Conservation (phyloP, 2,888 invertebrate genomes). For the Oscheius onirici region DNA sequence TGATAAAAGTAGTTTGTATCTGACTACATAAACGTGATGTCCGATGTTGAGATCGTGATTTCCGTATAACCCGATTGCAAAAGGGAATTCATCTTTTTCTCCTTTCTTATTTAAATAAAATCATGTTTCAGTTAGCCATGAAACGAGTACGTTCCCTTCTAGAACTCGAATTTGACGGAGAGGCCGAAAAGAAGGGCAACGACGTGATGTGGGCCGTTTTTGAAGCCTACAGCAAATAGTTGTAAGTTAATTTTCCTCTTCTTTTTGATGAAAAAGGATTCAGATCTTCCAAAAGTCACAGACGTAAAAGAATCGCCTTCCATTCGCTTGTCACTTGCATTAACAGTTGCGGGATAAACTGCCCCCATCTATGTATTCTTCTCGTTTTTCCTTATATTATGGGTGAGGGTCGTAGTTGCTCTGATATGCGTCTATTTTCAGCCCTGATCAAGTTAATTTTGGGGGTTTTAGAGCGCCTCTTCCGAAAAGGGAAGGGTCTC, state of each 20-base stretch:
- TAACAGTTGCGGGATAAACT: conserved; percentile 8
- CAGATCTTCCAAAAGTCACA: background rate
- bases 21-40: background rate
- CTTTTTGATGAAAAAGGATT: background rate
- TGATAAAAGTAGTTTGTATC: background rate
- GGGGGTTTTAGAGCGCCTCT: background rate
- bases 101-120: background rate
- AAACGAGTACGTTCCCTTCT: conserved; percentile 92
- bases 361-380: background rate
- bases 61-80: too few species aligned
- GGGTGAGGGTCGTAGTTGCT: conserved; percentile 22
- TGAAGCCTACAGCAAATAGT: conserved; percentile 88
- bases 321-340: conserved; percentile 22
- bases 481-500: background rate
- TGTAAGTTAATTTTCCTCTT: conserved; percentile 5
- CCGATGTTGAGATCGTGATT: background rate
- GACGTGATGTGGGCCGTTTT: conserved; percentile 99
- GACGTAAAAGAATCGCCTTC: background rate
- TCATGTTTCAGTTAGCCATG: conserved; percentile 80
- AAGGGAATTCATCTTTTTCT: background rate
- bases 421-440: background rate
- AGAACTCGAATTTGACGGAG: conserved; percentile 95
- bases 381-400: conserved; percentile 6
- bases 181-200: conserved; percentile 81
- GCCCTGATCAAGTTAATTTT: background rate